These are phyloP conservation scores for Priocnemis perturbator DNA, from an alignment of 2,888 invertebrate genomes.

Conservation along the genomic window DNA sequence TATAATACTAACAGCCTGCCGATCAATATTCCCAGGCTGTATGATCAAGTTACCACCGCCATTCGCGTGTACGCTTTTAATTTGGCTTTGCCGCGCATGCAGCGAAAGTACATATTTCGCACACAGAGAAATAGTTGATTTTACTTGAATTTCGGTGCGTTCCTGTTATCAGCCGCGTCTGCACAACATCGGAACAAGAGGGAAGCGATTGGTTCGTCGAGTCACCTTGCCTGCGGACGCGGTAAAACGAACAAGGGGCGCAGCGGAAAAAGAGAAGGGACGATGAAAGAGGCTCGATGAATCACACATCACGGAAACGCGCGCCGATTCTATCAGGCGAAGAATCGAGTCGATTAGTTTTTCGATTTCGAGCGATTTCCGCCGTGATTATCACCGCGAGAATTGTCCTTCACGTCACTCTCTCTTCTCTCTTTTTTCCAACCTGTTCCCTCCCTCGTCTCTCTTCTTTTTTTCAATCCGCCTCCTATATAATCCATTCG, in stretches of 20 bases:
- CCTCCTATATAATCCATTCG: slow-evolving; percentile 31
- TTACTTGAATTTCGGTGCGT: too few relatives aligned
- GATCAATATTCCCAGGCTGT: too few relatives aligned
- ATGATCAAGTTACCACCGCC: too few relatives aligned
- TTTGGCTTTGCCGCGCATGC: too few relatives aligned
- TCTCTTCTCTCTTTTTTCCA: background rate
- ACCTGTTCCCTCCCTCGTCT: background rate
- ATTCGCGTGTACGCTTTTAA: too few relatives aligned
- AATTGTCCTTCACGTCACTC: slow-evolving; percentile 10
- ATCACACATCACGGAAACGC: background rate
- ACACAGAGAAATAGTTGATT: too few relatives aligned
- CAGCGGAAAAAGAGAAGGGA: background rate
- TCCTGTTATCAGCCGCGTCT: too few relatives aligned
- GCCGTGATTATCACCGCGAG: slow-evolving; percentile 28
- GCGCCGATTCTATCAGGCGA: slow-evolving; percentile 19
- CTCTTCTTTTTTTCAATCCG: slow-evolving; percentile 26
- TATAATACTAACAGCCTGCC: too few relatives aligned
- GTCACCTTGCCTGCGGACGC: too few relatives aligned
- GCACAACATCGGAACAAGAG: too few relatives aligned
- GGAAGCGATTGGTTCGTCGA: too few relatives aligned
- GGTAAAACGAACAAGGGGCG: background rate
- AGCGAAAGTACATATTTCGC: too few relatives aligned
- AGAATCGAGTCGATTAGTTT: slow-evolving; percentile 50
- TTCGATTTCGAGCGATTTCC: slow-evolving; percentile 48
- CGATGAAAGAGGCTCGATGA: slow-evolving; percentile 1